A percentile compares a stretch with the other conserved stretches of the same genome.
Conservation (phyloP, 2,888 invertebrate genomes). For the Caenorhabditis sp. region DNA sequence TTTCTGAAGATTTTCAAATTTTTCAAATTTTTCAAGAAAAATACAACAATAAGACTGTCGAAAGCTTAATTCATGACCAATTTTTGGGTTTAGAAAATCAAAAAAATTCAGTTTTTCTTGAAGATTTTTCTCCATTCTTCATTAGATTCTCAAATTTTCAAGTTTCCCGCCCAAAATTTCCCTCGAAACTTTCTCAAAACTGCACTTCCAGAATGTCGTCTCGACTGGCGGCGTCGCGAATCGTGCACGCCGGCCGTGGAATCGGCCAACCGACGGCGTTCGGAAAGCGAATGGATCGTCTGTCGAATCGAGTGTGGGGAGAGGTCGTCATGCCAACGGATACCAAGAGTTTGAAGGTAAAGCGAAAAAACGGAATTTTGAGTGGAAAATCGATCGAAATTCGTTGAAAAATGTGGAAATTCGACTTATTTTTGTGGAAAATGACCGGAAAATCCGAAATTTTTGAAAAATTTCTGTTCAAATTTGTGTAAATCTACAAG, state of each 20-base stretch:
- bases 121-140: too few relatives aligned
- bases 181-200: too few relatives aligned
- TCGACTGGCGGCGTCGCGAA: slow-evolving; percentile 75
- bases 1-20: too few relatives aligned
- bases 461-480: neutral
- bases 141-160: too few relatives aligned
- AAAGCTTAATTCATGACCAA: too few relatives aligned
- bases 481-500: neutral
- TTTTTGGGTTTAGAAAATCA: too few relatives aligned
- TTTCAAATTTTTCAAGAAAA: too few relatives aligned
- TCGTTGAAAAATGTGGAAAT: neutral
- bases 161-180: too few relatives aligned
- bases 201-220: slow-evolving; percentile 42
- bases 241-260: slow-evolving; percentile 75
- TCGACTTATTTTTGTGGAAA: neutral
- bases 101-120: too few relatives aligned
- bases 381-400: neutral
- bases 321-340: slow-evolving; percentile 78
- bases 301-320: slow-evolving; percentile 71
- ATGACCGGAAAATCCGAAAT: neutral
- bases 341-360: slow-evolving; percentile 73
- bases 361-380: neutral
- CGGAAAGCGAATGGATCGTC: slow-evolving; percentile 81
- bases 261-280: slow-evolving; percentile 76
- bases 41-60: too few relatives aligned